phyloP scores from a whole-genome alignment of 2,888 invertebrate genomes.

The Hirudinaria manillensis region DNA sequence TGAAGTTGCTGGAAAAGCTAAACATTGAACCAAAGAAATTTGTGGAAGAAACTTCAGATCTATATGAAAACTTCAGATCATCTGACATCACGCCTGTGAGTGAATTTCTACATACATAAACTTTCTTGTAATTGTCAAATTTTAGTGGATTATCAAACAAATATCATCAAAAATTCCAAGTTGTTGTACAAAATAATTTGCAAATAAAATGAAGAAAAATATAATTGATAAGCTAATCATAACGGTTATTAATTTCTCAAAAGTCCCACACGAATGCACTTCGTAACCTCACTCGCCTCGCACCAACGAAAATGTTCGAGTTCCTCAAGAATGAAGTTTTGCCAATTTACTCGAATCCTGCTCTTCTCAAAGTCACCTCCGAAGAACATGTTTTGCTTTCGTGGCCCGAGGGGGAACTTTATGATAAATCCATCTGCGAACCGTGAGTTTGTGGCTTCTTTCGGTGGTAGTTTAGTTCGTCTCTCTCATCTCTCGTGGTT shows the following conservation, averaged over 20 bases:
- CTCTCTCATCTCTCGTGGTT: neutral
- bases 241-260: neutral
- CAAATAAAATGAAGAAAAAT: too few relatives aligned
- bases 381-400: constrained; percentile 62
- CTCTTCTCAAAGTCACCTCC: constrained; percentile 64
- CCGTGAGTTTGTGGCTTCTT: constrained; percentile 17
- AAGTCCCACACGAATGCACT: constrained; percentile 62
- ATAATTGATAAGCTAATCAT: neutral
- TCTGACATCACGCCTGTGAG: constrained; percentile 9
- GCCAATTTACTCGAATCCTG: constrained; percentile 57
- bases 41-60: constrained; percentile 39
- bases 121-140: too few relatives aligned
- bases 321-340: constrained; percentile 63
- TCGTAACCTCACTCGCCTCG: constrained; percentile 64
- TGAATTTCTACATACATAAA: too few relatives aligned
- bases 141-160: too few relatives aligned
- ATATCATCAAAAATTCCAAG: too few relatives aligned
- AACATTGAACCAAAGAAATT: constrained; percentile 46
- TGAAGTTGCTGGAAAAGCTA: constrained; percentile 45
- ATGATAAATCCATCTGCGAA: constrained; percentile 72
- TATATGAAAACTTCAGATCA: constrained; percentile 26
- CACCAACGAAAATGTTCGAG: constrained; percentile 64
- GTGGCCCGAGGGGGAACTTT: constrained; percentile 82
- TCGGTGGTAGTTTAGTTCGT: constrained; percentile 14
- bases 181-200: too few relatives aligned